Evolutionary conservation across 2,113 vertebrate species (phyloP).

Genomic region (Apodemus speciosus): DNA sequence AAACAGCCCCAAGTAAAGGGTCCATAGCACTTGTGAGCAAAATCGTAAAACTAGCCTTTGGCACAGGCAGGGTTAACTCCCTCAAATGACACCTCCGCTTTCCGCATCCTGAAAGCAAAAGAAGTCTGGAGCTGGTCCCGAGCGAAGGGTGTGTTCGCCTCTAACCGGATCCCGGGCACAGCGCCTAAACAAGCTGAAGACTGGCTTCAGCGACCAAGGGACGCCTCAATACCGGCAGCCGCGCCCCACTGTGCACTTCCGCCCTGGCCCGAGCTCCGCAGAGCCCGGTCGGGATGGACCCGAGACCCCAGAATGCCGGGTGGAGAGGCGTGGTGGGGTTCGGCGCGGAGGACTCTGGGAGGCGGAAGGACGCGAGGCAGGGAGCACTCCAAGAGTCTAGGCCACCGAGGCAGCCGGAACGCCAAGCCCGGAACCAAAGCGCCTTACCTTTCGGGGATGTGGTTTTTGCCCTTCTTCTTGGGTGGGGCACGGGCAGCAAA

Average conservation of each 20-base stretch:
- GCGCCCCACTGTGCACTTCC: not conserved
- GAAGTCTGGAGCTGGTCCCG: not conserved
- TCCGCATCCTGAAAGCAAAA: not conserved
- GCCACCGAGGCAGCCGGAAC: not conserved
- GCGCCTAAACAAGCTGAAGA: not conserved
- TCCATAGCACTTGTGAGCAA: not conserved
- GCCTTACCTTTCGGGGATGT: constrained; percentile 77
- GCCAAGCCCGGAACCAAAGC: not conserved
- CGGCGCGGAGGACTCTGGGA: not conserved
- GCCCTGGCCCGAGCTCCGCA: not conserved
- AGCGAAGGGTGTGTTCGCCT: not conserved
- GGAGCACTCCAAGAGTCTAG: not conserved
- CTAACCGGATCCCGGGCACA: not conserved
- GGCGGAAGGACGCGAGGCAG: not conserved
- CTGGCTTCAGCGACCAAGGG: not conserved
- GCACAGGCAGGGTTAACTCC: not conserved
- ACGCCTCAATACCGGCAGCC: not conserved
- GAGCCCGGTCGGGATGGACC: rapidly evolving
- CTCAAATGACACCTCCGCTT: not conserved
- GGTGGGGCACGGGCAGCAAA: not conserved
- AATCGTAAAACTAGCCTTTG: not conserved
- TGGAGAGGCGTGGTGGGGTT: not conserved
- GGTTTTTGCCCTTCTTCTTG: constrained; percentile 44
- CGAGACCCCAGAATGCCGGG: not conserved
- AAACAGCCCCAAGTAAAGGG: not conserved